Evolutionary conservation across 2,113 vertebrate genomes (phyloP).

Genomic region (Theristicus caerulescens): DNA sequence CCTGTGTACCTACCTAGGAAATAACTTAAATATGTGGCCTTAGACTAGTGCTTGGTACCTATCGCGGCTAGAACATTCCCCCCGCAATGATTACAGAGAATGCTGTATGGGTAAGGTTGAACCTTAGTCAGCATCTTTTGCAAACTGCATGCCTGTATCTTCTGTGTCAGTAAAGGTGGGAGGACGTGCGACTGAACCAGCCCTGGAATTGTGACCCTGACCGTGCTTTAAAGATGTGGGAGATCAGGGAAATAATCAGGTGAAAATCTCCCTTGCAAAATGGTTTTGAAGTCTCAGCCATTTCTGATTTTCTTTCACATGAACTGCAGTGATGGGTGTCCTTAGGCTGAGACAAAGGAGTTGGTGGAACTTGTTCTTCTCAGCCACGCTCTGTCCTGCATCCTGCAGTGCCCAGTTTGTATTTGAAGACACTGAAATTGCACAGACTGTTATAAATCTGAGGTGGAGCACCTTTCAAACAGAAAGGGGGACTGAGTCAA

Average conservation of each 20-base stretch:
- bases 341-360: neutral
- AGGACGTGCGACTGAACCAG: neutral
- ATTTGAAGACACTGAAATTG: neutral
- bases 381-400: neutral
- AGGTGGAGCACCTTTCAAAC: neutral
- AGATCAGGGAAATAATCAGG: neutral
- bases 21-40: neutral
- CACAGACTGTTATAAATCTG: neutral
- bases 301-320: neutral
- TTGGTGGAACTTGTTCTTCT: neutral
- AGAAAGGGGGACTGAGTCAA: neutral
- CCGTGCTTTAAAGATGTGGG: neutral
- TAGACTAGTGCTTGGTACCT: neutral
- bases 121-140: neutral
- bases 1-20: neutral
- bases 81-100: neutral
- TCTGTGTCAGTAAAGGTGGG: neutral
- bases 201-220: neutral
- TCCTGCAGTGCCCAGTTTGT: neutral
- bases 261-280: neutral
- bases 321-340: neutral
- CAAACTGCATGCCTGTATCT: neutral
- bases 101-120: neutral
- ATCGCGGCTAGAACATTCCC: neutral
- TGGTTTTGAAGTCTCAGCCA: neutral